Evolutionary conservation across 2,113 vertebrate genomes (phyloP), one percentile per base, ranked within the genome.

Genomic region (Reinhardtius hippoglossoides): DNA sequence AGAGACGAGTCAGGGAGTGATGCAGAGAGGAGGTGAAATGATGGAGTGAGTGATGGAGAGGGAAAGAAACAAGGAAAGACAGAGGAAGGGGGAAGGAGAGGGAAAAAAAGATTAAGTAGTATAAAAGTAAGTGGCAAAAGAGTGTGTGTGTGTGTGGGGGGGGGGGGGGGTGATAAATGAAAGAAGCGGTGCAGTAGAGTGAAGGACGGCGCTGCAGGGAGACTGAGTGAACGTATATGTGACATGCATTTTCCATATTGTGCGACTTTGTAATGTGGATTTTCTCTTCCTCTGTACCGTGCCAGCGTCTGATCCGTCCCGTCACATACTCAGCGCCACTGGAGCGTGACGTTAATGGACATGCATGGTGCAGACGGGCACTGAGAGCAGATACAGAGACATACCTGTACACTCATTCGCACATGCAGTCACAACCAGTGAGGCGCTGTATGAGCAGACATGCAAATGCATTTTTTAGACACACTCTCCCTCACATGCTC

Each of bases 41-140:
- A 89, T 86, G 82, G 81, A 91, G 81, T 78, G 78, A 91, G 82
- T 81, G 86, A 82, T 87, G 76, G 81, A 90, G 76, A 67, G 81
- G 63, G 48, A 78, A 54, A 84, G 58, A 76, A 64, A 76, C 35
- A 3, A 62, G 57, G 52, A 46, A 62, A 67, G 87, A 77, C 75
- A 71, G 72, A 64, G 35, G 40, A 27, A 67, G 62, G 54, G 57
- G 70, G 21, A 37, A 64, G 35, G 44, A 35, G 71, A 55, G 46
- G 31, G 16, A 37, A 21, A 20, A 46, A 37, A 70, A 42, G 44
- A 54, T 31, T 31, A 26, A 76, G 79, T 59, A 21, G 56, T 1
- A 5, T 46, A 16, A 80, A 62, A 82, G 54, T 75, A 83, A 84
- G 76, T 79, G 71, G 59, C 15, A 56, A 71, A 71, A 40, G 40